These are phyloP conservation scores for Azemiops feae DNA, from an alignment of 2,113 vertebrate species.

Conservation along the genomic window DNA sequence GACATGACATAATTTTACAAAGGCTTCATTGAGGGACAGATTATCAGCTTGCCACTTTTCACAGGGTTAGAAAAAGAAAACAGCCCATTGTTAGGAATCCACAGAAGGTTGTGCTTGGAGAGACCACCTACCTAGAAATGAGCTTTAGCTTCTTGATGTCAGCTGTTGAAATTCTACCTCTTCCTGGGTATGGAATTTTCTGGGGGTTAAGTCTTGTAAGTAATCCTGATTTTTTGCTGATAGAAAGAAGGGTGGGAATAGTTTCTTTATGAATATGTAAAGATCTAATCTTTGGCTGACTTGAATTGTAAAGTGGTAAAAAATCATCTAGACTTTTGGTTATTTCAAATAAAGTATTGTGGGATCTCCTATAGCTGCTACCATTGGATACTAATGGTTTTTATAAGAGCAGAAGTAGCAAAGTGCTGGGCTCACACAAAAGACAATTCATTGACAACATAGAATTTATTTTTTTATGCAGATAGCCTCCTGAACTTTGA, in stretches of 20 bases:
- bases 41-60: neutral
- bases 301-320: neutral
- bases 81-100: neutral
- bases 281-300: neutral
- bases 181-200: neutral
- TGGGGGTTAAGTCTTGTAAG: neutral
- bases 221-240: neutral
- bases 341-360: neutral
- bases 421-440: neutral
- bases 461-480: neutral
- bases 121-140: neutral
- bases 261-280: neutral
- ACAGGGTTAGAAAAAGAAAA: neutral
- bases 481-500: neutral
- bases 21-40: neutral
- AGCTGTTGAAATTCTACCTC: neutral
- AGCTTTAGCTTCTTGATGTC: neutral
- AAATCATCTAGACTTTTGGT: neutral
- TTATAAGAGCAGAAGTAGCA: neutral
- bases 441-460: neutral
- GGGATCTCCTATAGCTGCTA: neutral
- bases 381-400: neutral
- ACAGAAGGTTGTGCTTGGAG: neutral
- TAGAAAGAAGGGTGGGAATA: neutral
- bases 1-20: neutral